Evolutionary conservation across 2,888 invertebrate species (phyloP), one percentile per base, ranked within the genome.

Genomic region (Caenorhabditis uteleia): DNA sequence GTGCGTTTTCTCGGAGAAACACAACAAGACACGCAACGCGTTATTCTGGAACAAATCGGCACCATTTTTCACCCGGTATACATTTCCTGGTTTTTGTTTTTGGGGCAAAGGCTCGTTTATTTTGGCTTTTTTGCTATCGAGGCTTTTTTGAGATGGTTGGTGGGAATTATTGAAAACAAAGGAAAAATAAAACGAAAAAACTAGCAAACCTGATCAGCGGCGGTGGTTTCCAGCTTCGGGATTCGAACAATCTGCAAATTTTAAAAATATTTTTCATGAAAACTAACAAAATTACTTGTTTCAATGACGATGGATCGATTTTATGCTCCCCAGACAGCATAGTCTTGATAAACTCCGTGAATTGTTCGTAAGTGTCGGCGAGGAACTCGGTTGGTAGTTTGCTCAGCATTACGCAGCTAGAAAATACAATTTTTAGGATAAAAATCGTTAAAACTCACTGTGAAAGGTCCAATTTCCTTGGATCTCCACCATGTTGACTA

Each of bases 1-100:
- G 38, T 74, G 74, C 20, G 64, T 68, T 39, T 68, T 68, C 25
- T 67, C 60, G 31, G 65, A 59, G 68, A 74, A 74, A 45, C 61
- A 56, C 38, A 74, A 48, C 29, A 74, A 48, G 7, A 58, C 70
- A 38, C 68, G 60, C 6, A 69, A 56, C 34, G 65, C 68, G 31
- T 65, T 62, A 26, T 53, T 65, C 74, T 71, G 64, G 49, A 70
- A 59, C 44, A 20, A 26, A 16, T 18, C 12, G 14, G 27, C n/a
- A n/a, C n/a, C n/a, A 16, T 14, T 39, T 8, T 39, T 31, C 10
- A 12, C 31, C 12, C n/a, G n/a, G n/a, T n/a, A n/a, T n/a, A n/a
- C 12, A 33, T 33, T 33, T 33, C 33, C 12, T 10, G 33, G 14
- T 33, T n/a, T 33, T 33, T 33, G 10, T 33, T 33, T n/a, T 33